phyloP scores from a whole-genome alignment of 2,113 vertebrate genomes.

The Zosterops japonicus region DNA sequence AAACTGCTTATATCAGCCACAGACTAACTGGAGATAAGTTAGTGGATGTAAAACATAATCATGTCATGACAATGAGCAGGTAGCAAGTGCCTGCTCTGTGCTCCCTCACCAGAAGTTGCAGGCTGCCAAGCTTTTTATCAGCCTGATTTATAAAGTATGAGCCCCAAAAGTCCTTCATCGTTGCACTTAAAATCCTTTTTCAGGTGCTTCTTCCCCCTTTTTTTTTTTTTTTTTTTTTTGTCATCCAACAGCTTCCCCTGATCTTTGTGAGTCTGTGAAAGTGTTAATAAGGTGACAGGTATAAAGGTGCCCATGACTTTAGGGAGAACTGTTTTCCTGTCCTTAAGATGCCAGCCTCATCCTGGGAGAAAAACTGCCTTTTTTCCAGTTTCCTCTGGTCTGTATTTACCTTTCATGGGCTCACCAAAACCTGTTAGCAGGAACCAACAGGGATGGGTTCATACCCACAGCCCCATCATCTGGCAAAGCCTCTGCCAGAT shows the following conservation, averaged over 20 bases:
- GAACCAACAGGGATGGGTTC: not conserved
- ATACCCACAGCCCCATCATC: not conserved
- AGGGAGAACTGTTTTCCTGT: not conserved
- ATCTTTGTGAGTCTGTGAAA: not conserved
- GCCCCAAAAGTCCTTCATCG: not conserved
- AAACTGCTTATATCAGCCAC: not conserved
- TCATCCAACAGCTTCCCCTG: not conserved
- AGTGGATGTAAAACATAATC: not conserved
- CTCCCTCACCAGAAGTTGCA: not conserved
- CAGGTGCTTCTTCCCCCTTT: not conserved
- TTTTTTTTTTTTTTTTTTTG: not conserved
- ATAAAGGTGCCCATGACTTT: not conserved
- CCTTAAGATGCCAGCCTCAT: not conserved
- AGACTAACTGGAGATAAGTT: not conserved
- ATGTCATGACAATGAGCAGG: not conserved
- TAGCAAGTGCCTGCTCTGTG: not conserved
- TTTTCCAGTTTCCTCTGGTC: not conserved
- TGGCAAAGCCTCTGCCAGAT: not conserved
- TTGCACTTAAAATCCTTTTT: not conserved
- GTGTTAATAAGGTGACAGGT: fast-evolving
- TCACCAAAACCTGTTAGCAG: not conserved
- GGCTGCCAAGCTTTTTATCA: not conserved
- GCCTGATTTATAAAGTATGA: not conserved
- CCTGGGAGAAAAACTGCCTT: not conserved
- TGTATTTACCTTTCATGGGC: not conserved